phyloP scores from a whole-genome alignment of 1,140 invertebrate genomes.

The Diuraphis noxia region DNA sequence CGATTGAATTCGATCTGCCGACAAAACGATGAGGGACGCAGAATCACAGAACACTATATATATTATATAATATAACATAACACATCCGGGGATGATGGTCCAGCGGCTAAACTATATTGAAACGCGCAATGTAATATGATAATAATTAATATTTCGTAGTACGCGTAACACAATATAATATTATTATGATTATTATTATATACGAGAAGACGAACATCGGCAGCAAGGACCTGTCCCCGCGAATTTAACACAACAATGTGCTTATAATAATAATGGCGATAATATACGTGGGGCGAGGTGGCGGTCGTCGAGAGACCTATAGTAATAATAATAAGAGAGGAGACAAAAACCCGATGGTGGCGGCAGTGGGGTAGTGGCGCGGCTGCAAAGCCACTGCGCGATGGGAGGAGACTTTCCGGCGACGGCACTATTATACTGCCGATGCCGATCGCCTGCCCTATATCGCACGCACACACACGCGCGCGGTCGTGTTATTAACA shows the following conservation, averaged over 20 bases:
- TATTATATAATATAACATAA: not conserved
- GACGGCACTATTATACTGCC: not conserved
- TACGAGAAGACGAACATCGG: not conserved
- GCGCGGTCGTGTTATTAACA: not conserved
- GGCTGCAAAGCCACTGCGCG: not conserved
- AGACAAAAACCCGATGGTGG: not conserved
- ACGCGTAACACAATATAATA: not conserved
- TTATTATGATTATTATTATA: not conserved
- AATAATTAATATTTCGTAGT: not conserved
- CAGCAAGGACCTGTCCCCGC: not conserved
- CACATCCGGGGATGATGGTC: not conserved
- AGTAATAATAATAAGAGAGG: not conserved
- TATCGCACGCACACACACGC: not conserved
- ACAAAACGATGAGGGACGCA: not conserved
- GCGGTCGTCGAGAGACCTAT: not conserved
- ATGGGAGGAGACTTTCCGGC: constrained; percentile 5
- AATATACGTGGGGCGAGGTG: not conserved
- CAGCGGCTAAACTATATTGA: not conserved
- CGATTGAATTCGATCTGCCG: not conserved
- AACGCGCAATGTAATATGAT: not conserved
- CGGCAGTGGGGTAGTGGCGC: no score
- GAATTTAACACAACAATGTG: constrained; percentile 17
- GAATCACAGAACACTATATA: not conserved
- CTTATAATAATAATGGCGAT: not conserved
- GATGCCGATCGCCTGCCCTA: not conserved